Percentiles rank a stretch among this genome's conserved stretches.
phyloP scores from a whole-genome alignment of 2,797 vertebrate genomes.

The Gambelia wislizenii region DNA sequence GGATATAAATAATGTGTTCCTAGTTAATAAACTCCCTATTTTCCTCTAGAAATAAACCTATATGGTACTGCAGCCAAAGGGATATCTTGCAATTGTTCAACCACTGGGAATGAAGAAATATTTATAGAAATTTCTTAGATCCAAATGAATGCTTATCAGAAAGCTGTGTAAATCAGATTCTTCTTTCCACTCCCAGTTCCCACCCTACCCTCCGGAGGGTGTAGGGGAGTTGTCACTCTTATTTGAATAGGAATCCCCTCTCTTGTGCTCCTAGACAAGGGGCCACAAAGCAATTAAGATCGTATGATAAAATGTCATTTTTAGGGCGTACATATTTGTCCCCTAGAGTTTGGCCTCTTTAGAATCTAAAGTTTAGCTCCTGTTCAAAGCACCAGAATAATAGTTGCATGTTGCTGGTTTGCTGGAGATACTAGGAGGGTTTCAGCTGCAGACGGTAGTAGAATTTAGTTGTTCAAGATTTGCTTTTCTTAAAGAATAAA shows the following conservation, averaged over 20 bases:
- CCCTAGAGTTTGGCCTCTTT: not conserved
- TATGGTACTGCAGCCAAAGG: rapidly evolving
- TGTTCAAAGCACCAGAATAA: slow-evolving; percentile 13
- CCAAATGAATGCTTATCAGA: not conserved
- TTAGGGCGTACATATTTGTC: not conserved
- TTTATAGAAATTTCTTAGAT: not conserved
- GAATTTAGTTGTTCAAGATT: slow-evolving; percentile 29
- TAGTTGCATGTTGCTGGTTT: slow-evolving; percentile 18
- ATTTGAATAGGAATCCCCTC: not conserved
- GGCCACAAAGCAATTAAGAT: not conserved
- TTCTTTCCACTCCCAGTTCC: not conserved
- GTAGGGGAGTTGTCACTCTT: not conserved
- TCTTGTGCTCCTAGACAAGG: slow-evolving; percentile 2
- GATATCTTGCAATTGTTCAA: not conserved
- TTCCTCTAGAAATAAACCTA: not conserved
- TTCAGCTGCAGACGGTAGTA: slow-evolving; percentile 25
- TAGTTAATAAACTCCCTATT: not conserved
- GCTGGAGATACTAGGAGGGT: slow-evolving; percentile 5
- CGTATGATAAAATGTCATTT: not conserved
- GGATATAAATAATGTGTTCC: not conserved
- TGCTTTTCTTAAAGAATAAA: slow-evolving; percentile 47
- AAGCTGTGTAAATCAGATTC: not conserved
- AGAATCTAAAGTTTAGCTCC: not conserved
- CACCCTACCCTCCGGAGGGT: no score
- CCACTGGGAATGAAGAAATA: not conserved